Evolutionary conservation across 1,140 invertebrate genomes (phyloP).

Genomic region (Heterodera schachtii): DNA sequence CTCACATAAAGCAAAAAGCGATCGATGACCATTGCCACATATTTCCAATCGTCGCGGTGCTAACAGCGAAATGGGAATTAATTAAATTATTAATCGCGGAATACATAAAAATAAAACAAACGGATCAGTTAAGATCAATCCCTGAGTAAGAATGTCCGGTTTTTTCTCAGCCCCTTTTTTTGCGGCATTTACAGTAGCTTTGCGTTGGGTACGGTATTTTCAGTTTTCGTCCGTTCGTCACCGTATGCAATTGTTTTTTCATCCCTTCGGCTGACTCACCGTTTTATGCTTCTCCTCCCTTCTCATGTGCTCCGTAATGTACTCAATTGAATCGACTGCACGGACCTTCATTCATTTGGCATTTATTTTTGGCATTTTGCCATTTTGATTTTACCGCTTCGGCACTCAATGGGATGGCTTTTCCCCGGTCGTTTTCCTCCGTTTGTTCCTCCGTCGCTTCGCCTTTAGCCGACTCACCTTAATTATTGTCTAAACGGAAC

Average conservation of each 20-base stretch:
- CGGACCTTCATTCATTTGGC: background rate
- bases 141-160: too few species aligned
- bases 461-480: too few species aligned
- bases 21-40: conserved; percentile 95
- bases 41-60: conserved; percentile 65
- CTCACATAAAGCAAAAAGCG: conserved; percentile 82
- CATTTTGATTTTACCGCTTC: background rate
- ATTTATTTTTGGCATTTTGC: background rate
- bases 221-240: too few species aligned
- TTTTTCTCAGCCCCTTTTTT: too few species aligned
- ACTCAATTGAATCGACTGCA: conserved; percentile 58
- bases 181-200: too few species aligned
- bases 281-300: conserved; percentile 62
- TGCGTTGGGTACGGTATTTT: too few species aligned
- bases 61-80: conserved; percentile 26
- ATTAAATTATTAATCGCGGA: too few species aligned
- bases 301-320: conserved; percentile 64
- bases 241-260: too few species aligned
- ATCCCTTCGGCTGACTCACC: conserved; percentile 29
- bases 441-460: background rate
- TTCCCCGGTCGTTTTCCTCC: background rate
- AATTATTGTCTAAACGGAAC: too few species aligned
- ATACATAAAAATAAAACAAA: too few species aligned
- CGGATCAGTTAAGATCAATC: too few species aligned
- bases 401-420: conserved; percentile 6